Evolutionary conservation across 2,888 invertebrate species (phyloP), one percentile per base, ranked within the genome.

Genomic region (Trissolcus japonicus): DNA sequence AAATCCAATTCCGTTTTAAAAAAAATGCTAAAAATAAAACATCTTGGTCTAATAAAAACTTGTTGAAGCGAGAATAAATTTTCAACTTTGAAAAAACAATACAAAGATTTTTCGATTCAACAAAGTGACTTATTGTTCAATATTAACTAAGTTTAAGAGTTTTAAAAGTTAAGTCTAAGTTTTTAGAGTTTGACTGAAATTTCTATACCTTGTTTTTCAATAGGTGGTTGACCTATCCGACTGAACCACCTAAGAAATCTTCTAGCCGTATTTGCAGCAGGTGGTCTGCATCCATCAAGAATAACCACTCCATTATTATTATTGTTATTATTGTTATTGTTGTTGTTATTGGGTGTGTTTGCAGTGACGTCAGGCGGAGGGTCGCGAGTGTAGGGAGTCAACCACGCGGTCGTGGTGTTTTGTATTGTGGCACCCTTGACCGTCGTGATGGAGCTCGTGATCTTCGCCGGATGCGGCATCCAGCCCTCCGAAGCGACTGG

Each of bases 181-280:
- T n/a, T n/a, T n/a, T n/a, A n/a, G n/a, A n/a, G n/a, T 25, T 25
- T 25, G 25, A 3, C 4, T 25, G 0, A 9, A 35, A 35, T 11
- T 17, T 13, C 21, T 13, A 17, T 67, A 87, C 90, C 90, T 86
- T 90, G 90, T 82, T 91, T 91, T 82, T 90, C 90, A 76, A 90
- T 90, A 40, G 91, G 90, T 73, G 91, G 91, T 65, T 91, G 91
- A 55, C 91, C 90, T 40, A 91, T 87, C 76, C 91, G 90, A 53
- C 91, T 89, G 82, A 91, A 91, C 91, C 91, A 91, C 82, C 91
- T 88, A 77, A 91, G 88, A 82, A 91, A 91, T 71, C 91, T 86
- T 79, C 91, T 90, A 11, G 91, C 91, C 7, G 90, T 90, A 29
- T 90, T 89, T 16, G 88, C 87, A 25, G 85, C 83, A 17, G 86